A percentile compares a stretch with the other conserved stretches of the same genome.
These are phyloP conservation scores for Hyperoplus lanceolatus DNA, from an alignment of 2,797 vertebrate genomes.

Conservation along the genomic window DNA sequence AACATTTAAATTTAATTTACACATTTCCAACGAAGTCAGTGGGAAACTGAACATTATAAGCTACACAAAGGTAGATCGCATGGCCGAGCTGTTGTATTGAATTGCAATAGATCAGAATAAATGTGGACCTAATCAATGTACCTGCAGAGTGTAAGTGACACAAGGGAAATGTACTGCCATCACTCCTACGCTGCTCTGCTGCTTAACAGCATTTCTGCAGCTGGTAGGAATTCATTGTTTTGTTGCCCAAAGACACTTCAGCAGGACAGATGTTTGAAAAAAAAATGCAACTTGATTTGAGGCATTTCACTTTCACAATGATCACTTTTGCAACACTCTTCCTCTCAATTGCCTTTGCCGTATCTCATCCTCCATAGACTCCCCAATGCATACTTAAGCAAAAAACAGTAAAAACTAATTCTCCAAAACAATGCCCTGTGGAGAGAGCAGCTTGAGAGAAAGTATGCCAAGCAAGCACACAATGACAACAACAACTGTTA, in stretches of 20 bases:
- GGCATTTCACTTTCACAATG: constrained; percentile 29
- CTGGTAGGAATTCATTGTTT: constrained; percentile 25
- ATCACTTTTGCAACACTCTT: constrained; percentile 31
- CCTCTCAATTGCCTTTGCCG: constrained; percentile 24
- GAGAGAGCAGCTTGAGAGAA: constrained; percentile 29
- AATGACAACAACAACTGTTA: constrained; percentile 31
- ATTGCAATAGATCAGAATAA: not conserved
- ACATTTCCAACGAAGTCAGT: not conserved
- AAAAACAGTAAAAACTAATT: constrained; percentile 58
- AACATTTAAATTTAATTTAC: not conserved
- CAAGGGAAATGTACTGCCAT: not conserved
- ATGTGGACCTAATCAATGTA: not conserved
- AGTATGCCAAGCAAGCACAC: constrained; percentile 45
- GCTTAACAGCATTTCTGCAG: constrained; percentile 15
- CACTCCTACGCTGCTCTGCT: constrained; percentile 1
- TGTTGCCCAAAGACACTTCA: constrained; percentile 33
- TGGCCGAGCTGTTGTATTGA: not conserved
- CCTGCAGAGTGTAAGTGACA: not conserved
- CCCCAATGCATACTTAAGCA: constrained; percentile 44
- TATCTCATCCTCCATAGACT: constrained; percentile 49
- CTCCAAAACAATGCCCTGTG: constrained; percentile 42
- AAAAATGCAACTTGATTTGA: not conserved
- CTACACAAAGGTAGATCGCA: not conserved
- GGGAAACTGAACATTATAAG: not conserved
- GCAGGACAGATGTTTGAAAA: constrained; percentile 15